Percentiles rank a stretch among this genome's conserved stretches.
phyloP scores from a whole-genome alignment of 2,797 vertebrate genomes.

The Varecia variegata region DNA sequence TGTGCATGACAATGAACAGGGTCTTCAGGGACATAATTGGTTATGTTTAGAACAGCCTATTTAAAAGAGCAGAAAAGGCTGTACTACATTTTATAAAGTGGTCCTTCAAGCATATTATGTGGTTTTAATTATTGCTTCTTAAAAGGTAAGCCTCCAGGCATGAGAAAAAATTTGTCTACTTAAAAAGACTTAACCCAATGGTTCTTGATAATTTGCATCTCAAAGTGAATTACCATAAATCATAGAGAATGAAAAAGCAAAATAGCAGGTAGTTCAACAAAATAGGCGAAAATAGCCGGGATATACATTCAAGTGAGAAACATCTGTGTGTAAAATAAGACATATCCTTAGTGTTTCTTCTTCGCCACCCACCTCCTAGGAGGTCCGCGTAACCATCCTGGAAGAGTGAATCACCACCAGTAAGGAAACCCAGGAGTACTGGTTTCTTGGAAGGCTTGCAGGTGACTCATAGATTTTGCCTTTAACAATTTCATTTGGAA shows the following conservation, averaged over 20 bases:
- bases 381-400: conserved; percentile 27
- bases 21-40: neutral
- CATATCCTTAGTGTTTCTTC: neutral
- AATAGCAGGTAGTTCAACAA: neutral
- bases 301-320: neutral
- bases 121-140: conserved; percentile 12
- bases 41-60: conserved; percentile 6
- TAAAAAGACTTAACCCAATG: neutral
- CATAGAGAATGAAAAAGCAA: neutral
- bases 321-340: neutral
- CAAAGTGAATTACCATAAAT: neutral
- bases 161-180: neutral
- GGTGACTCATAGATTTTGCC: conserved; percentile 53
- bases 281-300: neutral
- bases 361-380: neutral
- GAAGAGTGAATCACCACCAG: conserved; percentile 53
- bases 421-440: conserved; percentile 1
- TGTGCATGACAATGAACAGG: neutral
- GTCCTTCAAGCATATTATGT: neutral
- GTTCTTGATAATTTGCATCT: neutral
- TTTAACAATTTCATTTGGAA: conserved; percentile 41
- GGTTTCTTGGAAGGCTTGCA: conserved; percentile 57
- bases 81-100: conserved; percentile 3
- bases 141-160: neutral
- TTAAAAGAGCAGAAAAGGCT: neutral